A percentile compares a stretch with the other conserved stretches of the same genome.
Evolutionary conservation across 2,888 invertebrate species (phyloP).

Genomic region (Monoplex corrugatus): DNA sequence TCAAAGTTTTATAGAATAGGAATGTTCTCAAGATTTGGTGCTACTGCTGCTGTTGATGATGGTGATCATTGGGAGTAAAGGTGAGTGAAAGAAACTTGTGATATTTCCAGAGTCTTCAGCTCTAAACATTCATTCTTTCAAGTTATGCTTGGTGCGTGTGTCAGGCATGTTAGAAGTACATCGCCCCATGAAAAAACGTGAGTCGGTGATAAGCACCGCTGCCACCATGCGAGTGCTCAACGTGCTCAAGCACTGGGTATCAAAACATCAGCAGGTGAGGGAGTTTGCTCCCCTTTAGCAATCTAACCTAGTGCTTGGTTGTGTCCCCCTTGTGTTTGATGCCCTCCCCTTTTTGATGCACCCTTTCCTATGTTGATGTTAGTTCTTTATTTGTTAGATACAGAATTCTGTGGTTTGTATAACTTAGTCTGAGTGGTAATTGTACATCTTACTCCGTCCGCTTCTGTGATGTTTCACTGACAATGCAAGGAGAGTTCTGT

Average conservation of each 20-base stretch:
- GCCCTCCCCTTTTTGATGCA: constrained; percentile 34
- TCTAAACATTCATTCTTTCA: too few species aligned
- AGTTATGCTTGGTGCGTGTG: background rate
- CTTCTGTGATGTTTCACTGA: too few species aligned
- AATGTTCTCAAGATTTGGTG: too few species aligned
- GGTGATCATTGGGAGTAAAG: too few species aligned
- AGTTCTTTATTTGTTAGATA: background rate
- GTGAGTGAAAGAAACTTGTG: too few species aligned
- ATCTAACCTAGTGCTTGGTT: constrained; percentile 17
- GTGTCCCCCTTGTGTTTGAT: constrained; percentile 41
- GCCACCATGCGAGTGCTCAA: constrained; percentile 96
- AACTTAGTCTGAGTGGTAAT: too few species aligned
- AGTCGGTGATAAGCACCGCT: constrained; percentile 89
- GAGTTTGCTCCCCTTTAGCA: background rate
- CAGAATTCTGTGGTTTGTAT: too few species aligned
- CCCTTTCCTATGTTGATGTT: background rate
- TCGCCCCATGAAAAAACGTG: constrained; percentile 76
- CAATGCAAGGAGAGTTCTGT: too few species aligned
- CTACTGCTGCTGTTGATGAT: too few species aligned
- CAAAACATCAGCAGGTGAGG: constrained; percentile 89
- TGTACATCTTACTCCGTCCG: too few species aligned
- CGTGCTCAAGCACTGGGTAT: constrained; percentile 92
- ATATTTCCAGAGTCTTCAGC: too few species aligned
- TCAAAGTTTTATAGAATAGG: too few species aligned
- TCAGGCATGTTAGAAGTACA: constrained; percentile 59